Percentiles rank a stretch among this genome's conserved stretches.
phyloP scores from a whole-genome alignment of 92 coral and sea anemone genomes.

The Metridium senile region DNA sequence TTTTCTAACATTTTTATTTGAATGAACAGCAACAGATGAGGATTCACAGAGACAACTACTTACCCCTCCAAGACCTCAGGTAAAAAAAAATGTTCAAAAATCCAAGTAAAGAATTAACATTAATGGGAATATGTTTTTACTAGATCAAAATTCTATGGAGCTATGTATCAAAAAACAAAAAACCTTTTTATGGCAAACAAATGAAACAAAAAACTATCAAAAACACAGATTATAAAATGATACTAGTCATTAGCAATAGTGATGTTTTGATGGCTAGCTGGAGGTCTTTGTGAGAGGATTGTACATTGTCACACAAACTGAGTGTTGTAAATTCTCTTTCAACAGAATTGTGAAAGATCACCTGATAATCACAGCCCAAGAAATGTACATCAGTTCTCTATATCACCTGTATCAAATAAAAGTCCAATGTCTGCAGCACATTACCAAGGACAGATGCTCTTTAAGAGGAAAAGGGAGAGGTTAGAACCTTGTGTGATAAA shows the following conservation, averaged over 20 bases:
- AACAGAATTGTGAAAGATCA: conserved; percentile 26
- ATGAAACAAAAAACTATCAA: too few relatives aligned
- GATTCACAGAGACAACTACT: conserved; percentile 16
- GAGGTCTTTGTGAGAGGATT: too few relatives aligned
- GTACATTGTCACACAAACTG: too few relatives aligned
- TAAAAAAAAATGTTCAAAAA: neutral
- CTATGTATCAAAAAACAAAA: too few relatives aligned
- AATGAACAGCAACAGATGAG: neutral
- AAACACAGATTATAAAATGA: too few relatives aligned
- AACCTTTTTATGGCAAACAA: too few relatives aligned
- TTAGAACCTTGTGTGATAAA: too few relatives aligned
- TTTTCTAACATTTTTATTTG: conserved; percentile 14
- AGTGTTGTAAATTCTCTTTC: too few relatives aligned
- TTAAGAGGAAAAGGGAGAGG: conserved; percentile 49
- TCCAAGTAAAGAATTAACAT: neutral
- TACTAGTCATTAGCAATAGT: too few relatives aligned
- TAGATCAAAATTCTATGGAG: too few relatives aligned
- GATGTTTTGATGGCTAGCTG: too few relatives aligned
- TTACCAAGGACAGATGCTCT: conserved; percentile 34
- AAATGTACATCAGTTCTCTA: conserved; percentile 4
- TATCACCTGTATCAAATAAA: conserved; percentile 17
- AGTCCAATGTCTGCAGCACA: conserved; percentile 27
- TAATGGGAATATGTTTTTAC: too few relatives aligned
- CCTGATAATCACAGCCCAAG: conserved; percentile 33
- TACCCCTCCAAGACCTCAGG: conserved; percentile 30